Evolutionary conservation across 1,140 invertebrate species (phyloP).

Genomic region (Lethrus apterus): DNA sequence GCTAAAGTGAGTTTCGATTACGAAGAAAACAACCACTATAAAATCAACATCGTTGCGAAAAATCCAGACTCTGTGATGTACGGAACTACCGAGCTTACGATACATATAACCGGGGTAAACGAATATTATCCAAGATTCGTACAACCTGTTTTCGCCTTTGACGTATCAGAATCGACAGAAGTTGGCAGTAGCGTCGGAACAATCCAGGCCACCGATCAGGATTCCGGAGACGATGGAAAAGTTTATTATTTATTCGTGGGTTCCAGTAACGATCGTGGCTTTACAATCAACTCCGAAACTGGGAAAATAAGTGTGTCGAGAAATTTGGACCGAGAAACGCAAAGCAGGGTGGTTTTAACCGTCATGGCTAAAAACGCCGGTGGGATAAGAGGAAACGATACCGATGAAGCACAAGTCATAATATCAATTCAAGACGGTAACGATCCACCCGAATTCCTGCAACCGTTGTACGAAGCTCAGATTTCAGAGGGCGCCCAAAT

Average conservation of each 20-base stretch:
- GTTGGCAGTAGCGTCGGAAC: constrained; percentile 79
- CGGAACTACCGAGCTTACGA: constrained; percentile 60
- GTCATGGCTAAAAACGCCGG: constrained; percentile 93
- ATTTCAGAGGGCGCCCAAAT: constrained; percentile 69
- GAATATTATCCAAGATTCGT: constrained; percentile 90
- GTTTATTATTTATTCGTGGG: constrained; percentile 90
- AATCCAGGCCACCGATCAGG: constrained; percentile 85
- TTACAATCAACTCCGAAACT: constrained; percentile 76
- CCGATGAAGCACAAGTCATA: constrained; percentile 88
- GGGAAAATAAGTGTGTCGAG: constrained; percentile 78
- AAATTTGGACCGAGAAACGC: constrained; percentile 81
- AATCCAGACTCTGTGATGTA: constrained; percentile 82
- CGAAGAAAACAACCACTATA: constrained; percentile 73
- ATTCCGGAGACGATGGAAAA: constrained; percentile 84
- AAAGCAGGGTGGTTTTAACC: constrained; percentile 80
- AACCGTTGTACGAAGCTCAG: constrained; percentile 63
- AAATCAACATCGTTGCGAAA: constrained; percentile 71
- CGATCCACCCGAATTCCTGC: constrained; percentile 86
- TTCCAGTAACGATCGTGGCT: constrained; percentile 86
- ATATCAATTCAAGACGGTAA: constrained; percentile 92
- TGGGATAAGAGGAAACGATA: constrained; percentile 88
- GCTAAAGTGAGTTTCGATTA: constrained; percentile 80
- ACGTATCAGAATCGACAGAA: constrained; percentile 86
- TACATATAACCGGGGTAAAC: constrained; percentile 83
- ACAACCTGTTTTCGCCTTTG: constrained; percentile 86